A percentile compares a stretch with the other conserved stretches of the same genome.
Evolutionary conservation across 1,140 invertebrate genomes (phyloP).

Genomic region (Tetranychus cinnabarinus): DNA sequence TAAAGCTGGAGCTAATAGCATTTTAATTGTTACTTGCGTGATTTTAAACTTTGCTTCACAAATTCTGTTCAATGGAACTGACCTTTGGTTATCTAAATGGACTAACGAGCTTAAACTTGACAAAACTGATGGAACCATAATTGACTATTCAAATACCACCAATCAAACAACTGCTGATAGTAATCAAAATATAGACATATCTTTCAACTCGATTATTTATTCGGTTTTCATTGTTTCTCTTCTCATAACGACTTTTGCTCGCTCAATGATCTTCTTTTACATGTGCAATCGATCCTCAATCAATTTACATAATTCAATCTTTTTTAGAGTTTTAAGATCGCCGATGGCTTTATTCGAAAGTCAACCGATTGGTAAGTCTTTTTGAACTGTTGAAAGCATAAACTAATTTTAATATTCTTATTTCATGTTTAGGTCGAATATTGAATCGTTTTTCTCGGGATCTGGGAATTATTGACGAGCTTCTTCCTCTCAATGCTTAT

Average conservation of each 20-base stretch:
- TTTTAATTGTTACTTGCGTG: background rate
- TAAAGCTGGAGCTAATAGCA: background rate
- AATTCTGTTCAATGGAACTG: background rate
- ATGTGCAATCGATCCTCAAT: slow-evolving; percentile 52
- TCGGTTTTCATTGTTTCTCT: slow-evolving; percentile 18
- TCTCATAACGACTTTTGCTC: slow-evolving; percentile 20
- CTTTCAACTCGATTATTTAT: slow-evolving; percentile 12
- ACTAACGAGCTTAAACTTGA: background rate
- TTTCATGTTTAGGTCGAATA: slow-evolving; percentile 14
- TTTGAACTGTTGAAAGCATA: slow-evolving; percentile 9
- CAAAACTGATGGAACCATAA: too few relatives aligned
- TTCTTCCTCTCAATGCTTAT: slow-evolving; percentile 41
- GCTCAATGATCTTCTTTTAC: slow-evolving; percentile 44
- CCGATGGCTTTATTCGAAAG: slow-evolving; percentile 69
- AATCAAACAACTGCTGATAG: too few relatives aligned
- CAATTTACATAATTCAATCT: slow-evolving; percentile 56
- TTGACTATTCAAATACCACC: too few relatives aligned
- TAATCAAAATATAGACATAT: too few relatives aligned
- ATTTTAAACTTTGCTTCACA: background rate
- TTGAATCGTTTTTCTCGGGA: slow-evolving; percentile 13
- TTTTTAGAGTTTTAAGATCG: slow-evolving; percentile 44
- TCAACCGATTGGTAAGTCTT: slow-evolving; percentile 35
- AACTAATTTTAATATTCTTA: slow-evolving; percentile 21
- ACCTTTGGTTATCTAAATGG: background rate
- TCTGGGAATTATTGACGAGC: slow-evolving; percentile 13